Evolutionary conservation across 2,113 vertebrate genomes (phyloP).

Genomic region (Oenanthe melanoleuca): DNA sequence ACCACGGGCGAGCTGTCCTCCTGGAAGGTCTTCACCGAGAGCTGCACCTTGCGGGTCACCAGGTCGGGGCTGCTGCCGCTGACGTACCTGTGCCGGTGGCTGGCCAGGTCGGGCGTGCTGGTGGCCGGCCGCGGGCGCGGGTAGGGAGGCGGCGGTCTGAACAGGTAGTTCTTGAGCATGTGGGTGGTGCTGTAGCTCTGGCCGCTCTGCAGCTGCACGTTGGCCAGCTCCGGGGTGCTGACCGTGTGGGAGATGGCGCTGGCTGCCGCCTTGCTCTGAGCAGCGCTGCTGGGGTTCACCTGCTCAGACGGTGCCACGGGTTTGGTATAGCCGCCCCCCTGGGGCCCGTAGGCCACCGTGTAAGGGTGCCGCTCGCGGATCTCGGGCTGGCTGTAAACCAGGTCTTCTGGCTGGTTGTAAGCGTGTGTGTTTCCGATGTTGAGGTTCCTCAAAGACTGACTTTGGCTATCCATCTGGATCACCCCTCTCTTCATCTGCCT

Average conservation of each 20-base stretch:
- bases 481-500: constrained; percentile 88
- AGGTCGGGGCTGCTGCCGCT: constrained; percentile 93
- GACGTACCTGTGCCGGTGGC: constrained; percentile 89
- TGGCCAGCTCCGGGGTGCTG: constrained; percentile 93
- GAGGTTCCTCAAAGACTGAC: constrained; percentile 93
- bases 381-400: constrained; percentile 97
- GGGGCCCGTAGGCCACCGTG: constrained; percentile 73
- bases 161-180: constrained; percentile 87
- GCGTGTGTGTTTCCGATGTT: constrained; percentile 91
- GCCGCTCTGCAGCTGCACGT: constrained; percentile 83
- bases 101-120: constrained; percentile 93
- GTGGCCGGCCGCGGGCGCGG: constrained; percentile 91
- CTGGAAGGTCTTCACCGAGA: constrained; percentile 95
- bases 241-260: constrained; percentile 94
- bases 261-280: constrained; percentile 64
- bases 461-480: constrained; percentile 85
- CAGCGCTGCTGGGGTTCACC: constrained; percentile 54
- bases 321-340: constrained; percentile 83
- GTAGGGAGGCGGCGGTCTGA: constrained; percentile 89
- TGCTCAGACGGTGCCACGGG: constrained; percentile 73
- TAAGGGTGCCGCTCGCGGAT: constrained; percentile 88
- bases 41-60: constrained; percentile 93
- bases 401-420: constrained; percentile 88
- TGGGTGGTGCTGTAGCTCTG: constrained; percentile 78
- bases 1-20: constrained; percentile 93